A percentile compares a stretch with the other conserved stretches of the same genome.
phyloP scores from a whole-genome alignment of 2,888 invertebrate genomes.

The Tetanocera ferruginea region DNA sequence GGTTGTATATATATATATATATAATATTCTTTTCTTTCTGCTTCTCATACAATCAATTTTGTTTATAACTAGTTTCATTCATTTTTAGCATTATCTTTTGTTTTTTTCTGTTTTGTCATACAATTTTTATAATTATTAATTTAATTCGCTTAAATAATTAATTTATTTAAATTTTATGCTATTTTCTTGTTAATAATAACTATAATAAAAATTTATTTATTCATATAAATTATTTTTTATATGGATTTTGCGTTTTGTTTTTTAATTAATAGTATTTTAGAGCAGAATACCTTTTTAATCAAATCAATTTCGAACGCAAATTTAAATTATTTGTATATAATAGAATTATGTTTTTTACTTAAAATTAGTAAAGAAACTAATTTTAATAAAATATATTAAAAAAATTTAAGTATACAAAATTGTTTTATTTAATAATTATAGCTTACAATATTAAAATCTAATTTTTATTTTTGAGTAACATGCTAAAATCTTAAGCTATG shows the following conservation, averaged over 20 bases:
- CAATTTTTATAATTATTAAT: conserved; percentile 15
- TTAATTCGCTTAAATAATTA: conserved; percentile 35
- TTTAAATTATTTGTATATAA: neutral
- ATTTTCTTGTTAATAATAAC: conserved; percentile 22
- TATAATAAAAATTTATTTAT: conserved; percentile 20
- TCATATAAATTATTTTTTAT: conserved; percentile 18
- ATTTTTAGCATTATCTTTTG: neutral
- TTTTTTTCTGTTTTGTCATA: neutral
- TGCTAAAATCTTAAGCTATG: conserved; percentile 21
- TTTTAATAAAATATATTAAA: neutral
- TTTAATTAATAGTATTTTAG: neutral
- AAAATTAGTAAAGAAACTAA: neutral
- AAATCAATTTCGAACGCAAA: neutral
- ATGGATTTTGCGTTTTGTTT: neutral
- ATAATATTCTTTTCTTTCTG: conserved; percentile 9
- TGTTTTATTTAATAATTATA: too few relatives aligned
- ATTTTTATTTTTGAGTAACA: conserved; percentile 8
- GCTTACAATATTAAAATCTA: too few relatives aligned
- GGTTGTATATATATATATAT: conserved; percentile 14
- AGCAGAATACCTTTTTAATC: neutral
- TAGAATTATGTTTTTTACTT: neutral
- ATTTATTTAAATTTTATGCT: conserved; percentile 29
- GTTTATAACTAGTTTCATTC: neutral
- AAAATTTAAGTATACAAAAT: neutral
- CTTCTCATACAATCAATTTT: neutral